A percentile compares a stretch with the other conserved stretches of the same genome.
Conservation (phyloP, 1,140 invertebrate genomes). For the Homalodisca vitripennis region DNA sequence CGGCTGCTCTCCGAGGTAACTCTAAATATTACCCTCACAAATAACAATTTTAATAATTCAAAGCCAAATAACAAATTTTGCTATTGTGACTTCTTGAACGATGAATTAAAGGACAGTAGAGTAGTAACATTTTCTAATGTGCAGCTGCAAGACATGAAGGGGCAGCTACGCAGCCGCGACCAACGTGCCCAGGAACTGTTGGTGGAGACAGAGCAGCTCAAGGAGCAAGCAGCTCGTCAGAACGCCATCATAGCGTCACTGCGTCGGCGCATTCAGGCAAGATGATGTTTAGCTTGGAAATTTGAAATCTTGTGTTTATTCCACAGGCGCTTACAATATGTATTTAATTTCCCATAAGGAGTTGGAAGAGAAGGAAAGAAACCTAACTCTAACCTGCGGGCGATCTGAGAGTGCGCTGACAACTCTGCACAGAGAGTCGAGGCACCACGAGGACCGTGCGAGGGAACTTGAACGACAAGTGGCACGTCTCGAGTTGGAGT, state of each 20-base stretch:
- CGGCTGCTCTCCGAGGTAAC: conserved; percentile 69
- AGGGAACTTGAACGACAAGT: conserved; percentile 74
- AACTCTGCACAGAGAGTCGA: conserved; percentile 67
- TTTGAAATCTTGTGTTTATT: not conserved
- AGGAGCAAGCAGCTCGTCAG: conserved; percentile 76
- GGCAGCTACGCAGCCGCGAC: conserved; percentile 60
- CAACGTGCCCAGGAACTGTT: conserved; percentile 66
- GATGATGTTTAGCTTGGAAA: not conserved
- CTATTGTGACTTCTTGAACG: not conserved
- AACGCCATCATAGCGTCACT: conserved; percentile 74
- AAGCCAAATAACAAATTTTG: not conserved
- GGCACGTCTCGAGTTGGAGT: conserved; percentile 65
- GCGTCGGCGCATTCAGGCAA: conserved; percentile 67
- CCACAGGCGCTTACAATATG: not conserved
- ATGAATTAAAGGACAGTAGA: not conserved
- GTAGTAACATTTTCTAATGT: not conserved
- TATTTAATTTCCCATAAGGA: conserved; percentile 50
- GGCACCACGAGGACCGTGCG: conserved; percentile 70
- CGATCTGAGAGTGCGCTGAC: conserved; percentile 68
- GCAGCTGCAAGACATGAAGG: conserved; percentile 65
- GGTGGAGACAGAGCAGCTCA: conserved; percentile 66
- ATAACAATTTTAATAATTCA: not conserved
- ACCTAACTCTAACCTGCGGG: conserved; percentile 59
- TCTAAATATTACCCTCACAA: not conserved
- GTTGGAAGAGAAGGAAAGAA: conserved; percentile 70